Conservation (phyloP, 2,797 vertebrate genomes). For the Acanthurus leucopareius region DNA sequence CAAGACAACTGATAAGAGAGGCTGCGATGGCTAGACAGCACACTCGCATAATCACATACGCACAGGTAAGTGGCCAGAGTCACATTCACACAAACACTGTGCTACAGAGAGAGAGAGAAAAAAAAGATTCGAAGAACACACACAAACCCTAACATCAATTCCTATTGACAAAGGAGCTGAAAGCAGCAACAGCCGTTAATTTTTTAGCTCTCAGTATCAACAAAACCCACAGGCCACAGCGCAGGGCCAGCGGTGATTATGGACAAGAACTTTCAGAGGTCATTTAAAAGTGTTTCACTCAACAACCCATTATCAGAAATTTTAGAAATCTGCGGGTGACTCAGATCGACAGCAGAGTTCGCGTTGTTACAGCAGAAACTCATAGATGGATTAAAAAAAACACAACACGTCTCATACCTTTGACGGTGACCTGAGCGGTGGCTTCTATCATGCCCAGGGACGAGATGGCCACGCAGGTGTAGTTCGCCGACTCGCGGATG, state of each 20-base stretch:
- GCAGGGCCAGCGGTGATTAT: not conserved
- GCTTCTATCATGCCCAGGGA: slow-evolving; percentile 96
- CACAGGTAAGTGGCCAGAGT: slow-evolving; percentile 9
- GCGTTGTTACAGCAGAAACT: not conserved
- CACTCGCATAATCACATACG: slow-evolving; percentile 33
- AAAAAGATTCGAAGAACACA: slow-evolving; percentile 23
- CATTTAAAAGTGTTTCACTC: slow-evolving; percentile 7
- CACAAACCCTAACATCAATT: slow-evolving; percentile 9
- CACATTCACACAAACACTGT: slow-evolving; percentile 35
- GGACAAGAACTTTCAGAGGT: slow-evolving; percentile 1
- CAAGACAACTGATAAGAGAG: slow-evolving; percentile 68
- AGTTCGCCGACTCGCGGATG: slow-evolving; percentile 94
- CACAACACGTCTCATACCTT: slow-evolving; percentile 86
- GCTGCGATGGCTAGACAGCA: slow-evolving; percentile 47
- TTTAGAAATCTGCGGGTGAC: not conserved
- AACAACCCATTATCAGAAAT: slow-evolving; percentile 5
- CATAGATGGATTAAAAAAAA: too few relatives aligned
- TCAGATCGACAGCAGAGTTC: slow-evolving; percentile 4
- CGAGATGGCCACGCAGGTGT: slow-evolving; percentile 97
- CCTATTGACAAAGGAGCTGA: slow-evolving; percentile 36
- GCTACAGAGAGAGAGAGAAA: not conserved
- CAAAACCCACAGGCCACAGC: slow-evolving; percentile 4
- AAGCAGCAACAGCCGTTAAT: slow-evolving; percentile 29
- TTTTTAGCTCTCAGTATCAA: slow-evolving; percentile 35
- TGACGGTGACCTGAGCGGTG: slow-evolving; percentile 96